Percentiles rank a stretch among this genome's conserved stretches.
phyloP scores from a whole-genome alignment of 2,888 invertebrate genomes.

The Mantis religiosa region DNA sequence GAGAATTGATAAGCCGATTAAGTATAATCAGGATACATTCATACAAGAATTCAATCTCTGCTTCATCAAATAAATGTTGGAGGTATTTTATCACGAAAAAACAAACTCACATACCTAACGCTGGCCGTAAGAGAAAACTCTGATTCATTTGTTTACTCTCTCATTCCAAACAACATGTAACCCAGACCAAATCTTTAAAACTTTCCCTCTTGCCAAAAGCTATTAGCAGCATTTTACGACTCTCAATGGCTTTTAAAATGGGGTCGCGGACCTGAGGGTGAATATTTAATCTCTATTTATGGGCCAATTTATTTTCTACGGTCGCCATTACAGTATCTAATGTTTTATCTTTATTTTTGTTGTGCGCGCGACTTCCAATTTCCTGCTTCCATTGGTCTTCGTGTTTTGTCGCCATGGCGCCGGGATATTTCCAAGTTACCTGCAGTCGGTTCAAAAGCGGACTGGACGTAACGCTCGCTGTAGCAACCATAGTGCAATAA shows the following conservation, averaged over 20 bases:
- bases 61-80: no score
- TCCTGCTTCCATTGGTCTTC: not conserved
- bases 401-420: not conserved
- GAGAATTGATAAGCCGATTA: no score
- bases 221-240: not conserved
- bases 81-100: no score
- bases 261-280: not conserved
- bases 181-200: not conserved
- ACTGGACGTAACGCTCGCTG: not conserved
- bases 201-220: not conserved
- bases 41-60: no score
- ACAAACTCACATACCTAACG: not conserved
- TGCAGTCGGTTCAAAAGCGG: not conserved
- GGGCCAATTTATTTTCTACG: not conserved
- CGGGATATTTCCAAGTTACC: not conserved
- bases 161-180: not conserved
- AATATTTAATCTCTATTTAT: not conserved
- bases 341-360: not conserved
- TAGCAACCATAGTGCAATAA: no score
- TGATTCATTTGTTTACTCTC: not conserved
- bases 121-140: not conserved
- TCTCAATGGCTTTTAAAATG: not conserved
- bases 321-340: not conserved
- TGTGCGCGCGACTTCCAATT: not conserved
- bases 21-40: no score